Percentiles rank a stretch among this genome's conserved stretches.
These are phyloP conservation scores for Aphidius ervi DNA, from an alignment of 1,140 invertebrate genomes.

Conservation along the genomic window DNA sequence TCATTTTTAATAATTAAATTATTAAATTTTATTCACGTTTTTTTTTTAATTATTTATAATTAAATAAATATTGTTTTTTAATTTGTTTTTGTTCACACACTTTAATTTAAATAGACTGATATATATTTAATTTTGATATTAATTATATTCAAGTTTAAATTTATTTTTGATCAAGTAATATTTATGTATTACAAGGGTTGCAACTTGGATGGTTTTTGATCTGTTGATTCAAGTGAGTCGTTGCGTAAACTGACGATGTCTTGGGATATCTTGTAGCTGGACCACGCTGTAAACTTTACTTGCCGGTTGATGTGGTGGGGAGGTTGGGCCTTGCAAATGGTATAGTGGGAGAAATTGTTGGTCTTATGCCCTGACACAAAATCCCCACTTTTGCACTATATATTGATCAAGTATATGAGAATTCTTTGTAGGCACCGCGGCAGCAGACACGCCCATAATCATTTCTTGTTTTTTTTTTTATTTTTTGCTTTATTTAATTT, in stretches of 20 bases:
- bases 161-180: neutral
- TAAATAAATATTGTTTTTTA: neutral
- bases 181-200: neutral
- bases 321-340: conserved; percentile 16
- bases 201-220: conserved; percentile 26
- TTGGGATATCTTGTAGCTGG: conserved; percentile 46
- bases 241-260: conserved; percentile 45
- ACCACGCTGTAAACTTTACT: conserved; percentile 50
- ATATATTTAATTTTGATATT: too few species aligned
- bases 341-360: conserved; percentile 15
- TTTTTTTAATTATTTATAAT: neutral
- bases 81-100: too few species aligned
- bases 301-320: conserved; percentile 36
- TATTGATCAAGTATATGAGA: conserved; percentile 35
- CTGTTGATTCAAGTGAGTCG: conserved; percentile 42
- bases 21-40: too few species aligned
- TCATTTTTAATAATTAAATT: conserved; percentile 29
- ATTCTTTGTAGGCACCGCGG: conserved; percentile 46
- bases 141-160: too few species aligned
- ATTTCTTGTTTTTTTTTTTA: conserved; percentile 24
- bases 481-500: conserved; percentile 35
- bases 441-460: conserved; percentile 43
- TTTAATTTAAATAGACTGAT: too few species aligned
- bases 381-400: conserved; percentile 14
- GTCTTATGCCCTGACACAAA: conserved; percentile 10